Evolutionary conservation across 2,888 invertebrate species (phyloP).

Genomic region (Lepidocyrtoides sp.): DNA sequence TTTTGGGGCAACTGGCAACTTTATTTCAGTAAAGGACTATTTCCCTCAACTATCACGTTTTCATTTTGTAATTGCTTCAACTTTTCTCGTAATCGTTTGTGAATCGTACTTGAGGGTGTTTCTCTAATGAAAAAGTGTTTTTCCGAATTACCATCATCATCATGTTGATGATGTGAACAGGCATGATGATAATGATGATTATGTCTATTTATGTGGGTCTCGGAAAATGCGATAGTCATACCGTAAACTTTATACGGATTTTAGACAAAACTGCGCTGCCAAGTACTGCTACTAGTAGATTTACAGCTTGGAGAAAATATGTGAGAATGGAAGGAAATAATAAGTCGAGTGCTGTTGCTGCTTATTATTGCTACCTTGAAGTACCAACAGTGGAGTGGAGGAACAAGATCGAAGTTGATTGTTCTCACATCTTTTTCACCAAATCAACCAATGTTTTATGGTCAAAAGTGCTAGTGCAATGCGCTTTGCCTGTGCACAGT

Average conservation of each 20-base stretch:
- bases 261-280: not conserved
- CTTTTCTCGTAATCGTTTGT: conserved; percentile 73
- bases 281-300: too few relatives aligned
- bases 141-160: conserved; percentile 45
- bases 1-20: conserved; percentile 19
- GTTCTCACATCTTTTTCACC: too few relatives aligned
- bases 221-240: conserved; percentile 5
- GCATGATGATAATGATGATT: conserved; percentile 44
- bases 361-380: not conserved
- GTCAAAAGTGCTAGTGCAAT: too few relatives aligned
- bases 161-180: conserved; percentile 24
- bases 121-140: conserved; percentile 62
- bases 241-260: conserved; percentile 30
- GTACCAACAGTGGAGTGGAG: too few relatives aligned
- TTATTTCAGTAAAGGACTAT: conserved; percentile 20
- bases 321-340: not conserved
- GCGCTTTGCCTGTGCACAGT: too few relatives aligned
- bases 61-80: conserved; percentile 68
- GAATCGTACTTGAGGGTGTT: conserved; percentile 72
- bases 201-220: conserved; percentile 56
- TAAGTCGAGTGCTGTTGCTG: not conserved
- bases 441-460: too few relatives aligned
- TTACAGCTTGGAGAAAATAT: not conserved
- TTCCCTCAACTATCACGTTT: conserved; percentile 44
- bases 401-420: too few relatives aligned